A percentile compares a stretch with the other conserved stretches of the same genome.
These are phyloP conservation scores for Hoplostethus mediterraneus DNA, from an alignment of 2,797 vertebrate species.

Conservation along the genomic window DNA sequence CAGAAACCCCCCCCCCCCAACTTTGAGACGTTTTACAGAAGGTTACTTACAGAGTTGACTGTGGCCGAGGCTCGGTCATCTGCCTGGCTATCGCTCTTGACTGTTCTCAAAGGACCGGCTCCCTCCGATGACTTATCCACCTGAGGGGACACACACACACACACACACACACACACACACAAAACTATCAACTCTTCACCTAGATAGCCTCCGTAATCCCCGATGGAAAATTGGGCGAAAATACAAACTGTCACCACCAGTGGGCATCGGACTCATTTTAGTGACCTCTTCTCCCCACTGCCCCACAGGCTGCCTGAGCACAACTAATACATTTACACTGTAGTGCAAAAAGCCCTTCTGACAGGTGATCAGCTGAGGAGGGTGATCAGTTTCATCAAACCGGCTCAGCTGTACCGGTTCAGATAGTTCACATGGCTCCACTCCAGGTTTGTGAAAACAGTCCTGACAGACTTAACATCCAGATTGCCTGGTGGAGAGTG, in stretches of 20 bases:
- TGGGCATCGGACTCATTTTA: background rate
- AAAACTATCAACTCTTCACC: background rate
- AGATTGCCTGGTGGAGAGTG: too few species aligned
- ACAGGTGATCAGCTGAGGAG: too few species aligned
- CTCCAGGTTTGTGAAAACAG: too few species aligned
- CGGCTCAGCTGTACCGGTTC: too few species aligned
- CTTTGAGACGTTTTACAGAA: too few species aligned
- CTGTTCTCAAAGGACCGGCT: conserved; percentile 88
- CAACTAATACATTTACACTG: background rate
- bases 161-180: background rate
- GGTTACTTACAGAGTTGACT: conserved; percentile 87
- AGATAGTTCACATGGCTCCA: too few species aligned
- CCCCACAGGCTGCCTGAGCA: background rate
- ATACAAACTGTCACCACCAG: background rate
- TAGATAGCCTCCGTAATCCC: too few species aligned
- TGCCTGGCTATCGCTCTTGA: conserved; percentile 91
- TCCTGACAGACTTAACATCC: too few species aligned
- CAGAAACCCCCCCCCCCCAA: too few species aligned
- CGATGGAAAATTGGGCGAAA: too few species aligned
- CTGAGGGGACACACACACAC: conserved; percentile 67
- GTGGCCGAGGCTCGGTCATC: conserved; percentile 90
- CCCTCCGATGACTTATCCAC: conserved; percentile 91
- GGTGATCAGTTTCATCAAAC: too few species aligned
- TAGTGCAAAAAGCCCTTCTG: background rate
- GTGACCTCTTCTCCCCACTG: background rate